phyloP scores from a whole-genome alignment of 2,797 vertebrate species.

The Chromis chromis region DNA sequence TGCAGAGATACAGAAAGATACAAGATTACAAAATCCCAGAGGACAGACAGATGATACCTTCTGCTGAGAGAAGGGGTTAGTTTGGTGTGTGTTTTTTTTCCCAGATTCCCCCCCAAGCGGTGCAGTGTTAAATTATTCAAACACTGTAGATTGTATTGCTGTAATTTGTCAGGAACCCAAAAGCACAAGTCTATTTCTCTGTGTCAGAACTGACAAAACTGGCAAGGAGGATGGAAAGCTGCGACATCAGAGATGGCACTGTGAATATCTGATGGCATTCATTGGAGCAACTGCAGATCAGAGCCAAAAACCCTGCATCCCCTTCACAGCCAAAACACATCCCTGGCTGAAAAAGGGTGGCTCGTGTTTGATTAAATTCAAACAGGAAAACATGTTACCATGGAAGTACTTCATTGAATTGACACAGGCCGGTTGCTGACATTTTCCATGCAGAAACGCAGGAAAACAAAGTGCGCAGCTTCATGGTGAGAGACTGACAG shows the following conservation, averaged over 20 bases:
- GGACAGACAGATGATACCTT: conserved; percentile 45
- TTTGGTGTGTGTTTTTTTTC: conserved; percentile 22
- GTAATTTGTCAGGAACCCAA: conserved; percentile 81
- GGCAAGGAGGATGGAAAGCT: conserved; percentile 68
- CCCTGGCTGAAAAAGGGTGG: conserved; percentile 47
- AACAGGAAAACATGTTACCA: conserved; percentile 65
- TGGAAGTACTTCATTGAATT: conserved; percentile 61
- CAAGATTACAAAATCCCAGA: conserved; percentile 52
- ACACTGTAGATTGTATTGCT: conserved; percentile 66
- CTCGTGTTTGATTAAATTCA: conserved; percentile 73
- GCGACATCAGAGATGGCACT: conserved; percentile 68
- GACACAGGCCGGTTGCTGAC: conserved; percentile 44
- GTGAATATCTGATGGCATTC: conserved; percentile 76
- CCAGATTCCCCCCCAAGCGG: conserved; percentile 34
- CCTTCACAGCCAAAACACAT: conserved; percentile 60
- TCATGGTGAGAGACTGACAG: conserved; percentile 29
- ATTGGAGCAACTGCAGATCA: conserved; percentile 65
- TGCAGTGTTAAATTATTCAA: conserved; percentile 74
- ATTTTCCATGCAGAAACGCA: conserved; percentile 46
- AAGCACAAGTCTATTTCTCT: conserved; percentile 78
- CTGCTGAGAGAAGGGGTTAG: conserved; percentile 30
- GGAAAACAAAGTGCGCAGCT: conserved; percentile 42
- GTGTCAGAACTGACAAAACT: conserved; percentile 79
- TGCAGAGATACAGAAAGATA: conserved; percentile 45
- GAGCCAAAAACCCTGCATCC: conserved; percentile 63